These are phyloP conservation scores for Allygus modestus DNA, from an alignment of 2,888 invertebrate genomes.

Conservation along the genomic window DNA sequence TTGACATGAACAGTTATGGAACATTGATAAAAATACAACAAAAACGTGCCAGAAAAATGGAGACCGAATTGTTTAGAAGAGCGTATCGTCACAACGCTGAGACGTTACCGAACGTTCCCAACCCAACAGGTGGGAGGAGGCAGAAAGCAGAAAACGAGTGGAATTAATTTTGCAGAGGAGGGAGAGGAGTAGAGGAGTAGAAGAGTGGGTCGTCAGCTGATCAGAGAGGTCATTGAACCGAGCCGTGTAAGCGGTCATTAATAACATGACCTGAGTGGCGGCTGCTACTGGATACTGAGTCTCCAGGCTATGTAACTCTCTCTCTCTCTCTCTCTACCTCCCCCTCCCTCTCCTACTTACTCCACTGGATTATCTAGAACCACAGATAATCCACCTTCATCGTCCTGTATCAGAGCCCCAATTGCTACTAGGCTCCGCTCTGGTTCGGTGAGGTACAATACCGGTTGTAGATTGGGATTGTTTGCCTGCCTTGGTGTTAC, in stretches of 20 bases:
- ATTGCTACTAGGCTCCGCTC: background rate
- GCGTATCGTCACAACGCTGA: background rate
- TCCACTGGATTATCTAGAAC: slow-evolving; percentile 16
- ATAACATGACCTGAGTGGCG: slow-evolving; percentile 36
- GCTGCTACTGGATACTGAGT: slow-evolving; percentile 15
- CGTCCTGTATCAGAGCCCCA: background rate
- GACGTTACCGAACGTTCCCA: slow-evolving; percentile 9
- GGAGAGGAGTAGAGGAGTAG: background rate
- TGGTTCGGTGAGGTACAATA: background rate
- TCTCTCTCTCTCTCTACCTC: slow-evolving; percentile 13
- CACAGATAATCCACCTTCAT: slow-evolving; percentile 39
- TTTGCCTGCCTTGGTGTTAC: background rate
- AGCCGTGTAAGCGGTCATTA: slow-evolving; percentile 30
- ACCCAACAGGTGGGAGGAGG: background rate
- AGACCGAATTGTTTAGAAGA: too few relatives aligned
- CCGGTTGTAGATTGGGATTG: background rate
- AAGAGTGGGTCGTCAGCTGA: slow-evolving; percentile 30
- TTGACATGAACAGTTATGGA: too few relatives aligned
- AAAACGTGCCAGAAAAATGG: too few relatives aligned
- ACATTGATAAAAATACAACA: too few relatives aligned
- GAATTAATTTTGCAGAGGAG: slow-evolving; percentile 12
- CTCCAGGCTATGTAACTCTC: background rate
- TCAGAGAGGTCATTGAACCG: slow-evolving; percentile 31
- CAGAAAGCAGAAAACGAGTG: slow-evolving; percentile 19
- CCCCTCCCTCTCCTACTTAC: background rate